These are phyloP conservation scores for Novumbra hubbsi DNA, from an alignment of 2,797 vertebrate species.

Conservation along the genomic window DNA sequence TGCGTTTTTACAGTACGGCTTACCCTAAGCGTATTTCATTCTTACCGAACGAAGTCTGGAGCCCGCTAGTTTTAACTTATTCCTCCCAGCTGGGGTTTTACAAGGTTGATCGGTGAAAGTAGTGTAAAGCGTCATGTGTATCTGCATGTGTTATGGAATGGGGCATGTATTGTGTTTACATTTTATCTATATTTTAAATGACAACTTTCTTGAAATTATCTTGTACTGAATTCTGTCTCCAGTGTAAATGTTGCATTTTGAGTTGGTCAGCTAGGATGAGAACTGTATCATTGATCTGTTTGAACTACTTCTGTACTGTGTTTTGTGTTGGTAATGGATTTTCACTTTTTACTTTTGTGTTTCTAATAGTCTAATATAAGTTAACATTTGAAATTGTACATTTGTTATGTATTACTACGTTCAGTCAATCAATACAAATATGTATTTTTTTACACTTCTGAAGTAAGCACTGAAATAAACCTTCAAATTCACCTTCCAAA, in stretches of 20 bases:
- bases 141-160: neutral
- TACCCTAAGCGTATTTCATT: neutral
- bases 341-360: slow-evolving; percentile 5
- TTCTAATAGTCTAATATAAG: neutral
- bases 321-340: slow-evolving; percentile 24
- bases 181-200: neutral
- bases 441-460: slow-evolving; percentile 4
- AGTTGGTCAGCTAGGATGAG: slow-evolving; percentile 13
- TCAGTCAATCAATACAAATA: slow-evolving; percentile 3
- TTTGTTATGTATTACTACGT: neutral
- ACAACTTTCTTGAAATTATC: neutral
- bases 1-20: neutral
- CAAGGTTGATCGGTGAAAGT: neutral
- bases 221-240: slow-evolving; percentile 2
- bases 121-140: neutral
- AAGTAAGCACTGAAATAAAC: neutral
- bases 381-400: neutral
- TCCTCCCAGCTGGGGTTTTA: neutral
- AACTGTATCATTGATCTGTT: slow-evolving; percentile 25
- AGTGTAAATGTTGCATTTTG: neutral
- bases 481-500: slow-evolving; percentile 1
- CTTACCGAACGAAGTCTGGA: too few relatives aligned
- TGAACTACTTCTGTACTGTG: neutral
- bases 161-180: neutral
- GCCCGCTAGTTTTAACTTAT: too few relatives aligned